Conservation (phyloP, 2,797 vertebrate species). For the Lindbergichthys nudifrons region DNA sequence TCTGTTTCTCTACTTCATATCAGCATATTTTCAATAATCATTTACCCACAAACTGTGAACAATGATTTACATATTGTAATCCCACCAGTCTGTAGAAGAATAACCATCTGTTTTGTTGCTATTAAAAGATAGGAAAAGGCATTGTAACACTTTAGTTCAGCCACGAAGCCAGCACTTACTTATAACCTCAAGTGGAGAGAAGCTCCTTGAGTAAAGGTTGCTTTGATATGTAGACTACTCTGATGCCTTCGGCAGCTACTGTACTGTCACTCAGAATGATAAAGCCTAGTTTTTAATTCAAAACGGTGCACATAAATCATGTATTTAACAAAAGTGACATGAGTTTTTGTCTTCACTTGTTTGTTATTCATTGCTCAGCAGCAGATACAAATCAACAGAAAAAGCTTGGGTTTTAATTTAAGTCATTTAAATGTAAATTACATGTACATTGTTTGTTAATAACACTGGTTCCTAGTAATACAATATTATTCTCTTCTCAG, state of each 20-base stretch:
- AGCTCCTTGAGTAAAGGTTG: slow-evolving; percentile 55
- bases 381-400: slow-evolving; percentile 26
- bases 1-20: slow-evolving; percentile 46
- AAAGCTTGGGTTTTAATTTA: slow-evolving; percentile 1
- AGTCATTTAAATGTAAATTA: slow-evolving; percentile 42
- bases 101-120: slow-evolving; percentile 59
- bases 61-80: slow-evolving; percentile 57
- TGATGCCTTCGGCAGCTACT: slow-evolving; percentile 81
- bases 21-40: slow-evolving; percentile 45
- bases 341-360: slow-evolving; percentile 47
- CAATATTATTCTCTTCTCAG: not conserved
- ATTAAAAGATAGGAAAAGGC: slow-evolving; percentile 58
- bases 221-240: slow-evolving; percentile 67
- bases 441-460: slow-evolving; percentile 11
- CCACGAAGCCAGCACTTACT: slow-evolving; percentile 69
- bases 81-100: slow-evolving; percentile 50
- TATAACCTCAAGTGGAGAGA: slow-evolving; percentile 60
- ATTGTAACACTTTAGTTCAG: slow-evolving; percentile 52
- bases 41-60: slow-evolving; percentile 55
- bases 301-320: slow-evolving; percentile 80
- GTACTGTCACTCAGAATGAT: slow-evolving; percentile 75
- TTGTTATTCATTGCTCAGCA: slow-evolving; percentile 34
- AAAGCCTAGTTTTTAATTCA: slow-evolving; percentile 74
- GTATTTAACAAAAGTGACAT: slow-evolving; percentile 72
- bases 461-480: slow-evolving; percentile 1